Evolutionary conservation across 2,113 vertebrate genomes (phyloP).

Genomic region (Muscicapa adusta): DNA sequence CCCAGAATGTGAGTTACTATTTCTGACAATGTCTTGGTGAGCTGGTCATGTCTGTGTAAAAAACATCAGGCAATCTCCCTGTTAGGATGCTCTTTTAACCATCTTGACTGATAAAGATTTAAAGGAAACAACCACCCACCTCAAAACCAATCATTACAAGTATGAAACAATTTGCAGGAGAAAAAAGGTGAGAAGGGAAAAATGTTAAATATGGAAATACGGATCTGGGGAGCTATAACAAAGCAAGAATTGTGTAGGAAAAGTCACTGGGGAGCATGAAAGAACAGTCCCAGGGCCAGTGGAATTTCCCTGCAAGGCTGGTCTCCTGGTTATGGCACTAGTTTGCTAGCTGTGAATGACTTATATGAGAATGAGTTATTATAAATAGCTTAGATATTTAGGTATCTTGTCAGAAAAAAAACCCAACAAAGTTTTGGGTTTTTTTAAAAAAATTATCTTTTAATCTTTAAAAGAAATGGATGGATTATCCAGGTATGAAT

Average conservation of each 20-base stretch:
- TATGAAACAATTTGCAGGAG: not conserved
- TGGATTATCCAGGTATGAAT: not conserved
- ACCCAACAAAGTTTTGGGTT: not conserved
- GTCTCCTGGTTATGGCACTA: not conserved
- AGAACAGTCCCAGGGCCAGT: not conserved
- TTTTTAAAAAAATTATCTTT: not conserved
- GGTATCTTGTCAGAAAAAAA: not conserved
- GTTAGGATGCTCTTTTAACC: not conserved
- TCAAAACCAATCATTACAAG: not conserved
- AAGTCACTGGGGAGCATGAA: not conserved
- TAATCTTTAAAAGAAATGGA: not conserved
- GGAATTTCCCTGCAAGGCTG: not conserved
- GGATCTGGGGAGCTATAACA: not conserved
- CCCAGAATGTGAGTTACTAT: not conserved
- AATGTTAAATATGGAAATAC: not conserved
- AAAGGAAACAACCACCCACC: not conserved
- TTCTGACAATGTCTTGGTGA: not conserved
- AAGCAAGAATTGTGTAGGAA: not conserved
- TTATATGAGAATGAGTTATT: not conserved
- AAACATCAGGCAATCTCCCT: not conserved
- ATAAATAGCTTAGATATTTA: not conserved
- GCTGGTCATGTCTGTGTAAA: not conserved
- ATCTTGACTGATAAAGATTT: not conserved
- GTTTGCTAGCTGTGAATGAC: not conserved
- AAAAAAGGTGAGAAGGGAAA: not conserved